Conservation (phyloP, 2,888 invertebrate species). For the Epistrophella euchroma region DNA sequence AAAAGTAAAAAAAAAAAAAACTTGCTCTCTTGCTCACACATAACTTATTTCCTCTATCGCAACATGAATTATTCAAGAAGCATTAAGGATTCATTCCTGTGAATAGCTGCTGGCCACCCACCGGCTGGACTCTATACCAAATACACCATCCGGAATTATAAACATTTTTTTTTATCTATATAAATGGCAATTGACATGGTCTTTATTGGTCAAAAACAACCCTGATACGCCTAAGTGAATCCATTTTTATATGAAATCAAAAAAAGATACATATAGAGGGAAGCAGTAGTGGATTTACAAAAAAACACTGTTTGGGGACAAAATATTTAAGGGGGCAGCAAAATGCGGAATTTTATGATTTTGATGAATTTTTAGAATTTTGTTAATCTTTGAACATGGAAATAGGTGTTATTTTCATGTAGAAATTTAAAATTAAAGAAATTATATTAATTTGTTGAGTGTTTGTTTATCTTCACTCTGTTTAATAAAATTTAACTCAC, state of each 20-base stretch:
- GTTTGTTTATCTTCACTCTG: too few species aligned
- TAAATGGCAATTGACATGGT: slow-evolving; percentile 35
- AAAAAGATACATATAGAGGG: background rate
- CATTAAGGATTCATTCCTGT: slow-evolving; percentile 40
- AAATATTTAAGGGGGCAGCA: background rate
- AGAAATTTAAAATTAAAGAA: too few species aligned
- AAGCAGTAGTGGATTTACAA: background rate
- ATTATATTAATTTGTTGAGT: too few species aligned
- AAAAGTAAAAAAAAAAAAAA: background rate
- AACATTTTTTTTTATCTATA: slow-evolving; percentile 18
- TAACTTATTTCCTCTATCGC: slow-evolving; percentile 26
- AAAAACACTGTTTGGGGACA: background rate
- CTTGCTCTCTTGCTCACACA: slow-evolving; percentile 16
- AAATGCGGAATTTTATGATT: background rate
- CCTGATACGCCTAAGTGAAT: background rate
- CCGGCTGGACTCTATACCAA: slow-evolving; percentile 1
- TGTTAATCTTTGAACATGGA: too few species aligned
- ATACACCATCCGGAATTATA: slow-evolving; percentile 21
- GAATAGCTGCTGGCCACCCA: slow-evolving; percentile 1
- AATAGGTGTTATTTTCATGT: too few species aligned
- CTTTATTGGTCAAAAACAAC: slow-evolving; percentile 33
- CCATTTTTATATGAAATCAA: background rate
- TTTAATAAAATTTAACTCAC: too few species aligned
- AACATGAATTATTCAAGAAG: slow-evolving; percentile 68
- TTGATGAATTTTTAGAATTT: background rate